Base-by-base conservation (phyloP, 2,797 vertebrate genomes). In the Helarctos malayanus region DNA sequence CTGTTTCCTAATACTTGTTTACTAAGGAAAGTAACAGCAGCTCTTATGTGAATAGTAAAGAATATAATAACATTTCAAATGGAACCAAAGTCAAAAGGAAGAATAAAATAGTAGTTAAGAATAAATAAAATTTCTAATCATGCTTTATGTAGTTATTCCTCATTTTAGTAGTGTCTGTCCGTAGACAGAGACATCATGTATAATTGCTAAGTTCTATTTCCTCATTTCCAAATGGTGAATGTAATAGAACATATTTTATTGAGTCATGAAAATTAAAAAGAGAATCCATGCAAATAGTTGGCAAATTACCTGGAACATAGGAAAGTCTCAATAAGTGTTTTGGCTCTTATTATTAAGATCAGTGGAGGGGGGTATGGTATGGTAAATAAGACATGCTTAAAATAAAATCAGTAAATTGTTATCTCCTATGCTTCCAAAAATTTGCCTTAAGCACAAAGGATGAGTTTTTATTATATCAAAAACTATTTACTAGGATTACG, bases 401-500 rank as follows among this genome's bases (percentile, higher is more conserved):
- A 87, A 91, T 63, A 76, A 15, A 84, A 85, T 92, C 19, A 78
- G 25, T 75, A 94, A 84, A 56, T 56, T 5, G 57, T 2, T 41
- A 54, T 85, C 6, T n/a, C 6, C 9, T 63, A 29, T 23, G 27
- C 2, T 90, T 95, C 49, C 47, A 85, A 92, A 94, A 75, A 59
- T 89, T 29, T 69, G 12, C 4, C 14, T 63, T 2, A 89, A 61
- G 25, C 93, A 8, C 41, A 96, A 84, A 95, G 52, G 7, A 8
- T 90, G 4, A 27, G 5, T 81, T 96, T 80, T 68, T 96, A 73
- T 93, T 41, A 91, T 71, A 32, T 73, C 59, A 95, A 89, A 35
- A 89, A 18, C 35, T 57, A 35, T 91, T 92, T 57, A 47, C 29
- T 25, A 49, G 14, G 12, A 38, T 61, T 59, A 88, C 69, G 35